Evolutionary conservation across 2,888 invertebrate genomes (phyloP), one percentile per base, ranked within the genome.

Genomic region (Charanyca ferruginea): DNA sequence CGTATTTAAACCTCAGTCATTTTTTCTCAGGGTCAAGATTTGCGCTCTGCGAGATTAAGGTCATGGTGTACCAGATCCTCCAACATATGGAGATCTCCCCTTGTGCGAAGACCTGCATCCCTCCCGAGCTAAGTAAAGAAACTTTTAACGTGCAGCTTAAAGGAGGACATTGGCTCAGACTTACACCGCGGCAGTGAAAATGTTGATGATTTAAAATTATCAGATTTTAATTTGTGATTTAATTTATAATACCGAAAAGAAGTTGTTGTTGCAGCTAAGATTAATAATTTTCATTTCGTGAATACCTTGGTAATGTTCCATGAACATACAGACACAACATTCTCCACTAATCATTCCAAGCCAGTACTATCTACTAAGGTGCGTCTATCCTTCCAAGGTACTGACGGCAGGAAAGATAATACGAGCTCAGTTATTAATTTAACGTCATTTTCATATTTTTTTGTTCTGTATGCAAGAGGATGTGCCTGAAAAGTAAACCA

Each of bases 1-100:
- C 9, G 4, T 3, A 6, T 47, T 25, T 16, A 42, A 13, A 38
- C 13, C 11, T 1, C 11, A 16, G 4, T 5, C 16, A 38, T 38
- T 38, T 16, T 35, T 47, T 45, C 11, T 18, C 70, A 79, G 81
- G 87, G 0, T 91, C 91, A 13, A 81, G 93, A 22, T 93, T 93
- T 74, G 93, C 93, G 1, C 85, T 93, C 3, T 90, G 90, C 54
- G 92, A 93, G 67, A 68, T 92, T 9, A 94, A 94, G 63, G 87
- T 91, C 35, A 84, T 92, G 85, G 52, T 85, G 0, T 93, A 91
- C 73, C 89, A 91, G 61, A 79, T 93, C 2, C 69, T 93, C 11
- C 81, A 84, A 41, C 81, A 88, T 32, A 73, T 91, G 58, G 86
- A 87, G 61, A 45, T 94, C 7, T 80, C 82, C 11, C 89, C 91